Base-by-base conservation (phyloP, 1,140 invertebrate genomes). In the Chlorops oryzae region DNA sequence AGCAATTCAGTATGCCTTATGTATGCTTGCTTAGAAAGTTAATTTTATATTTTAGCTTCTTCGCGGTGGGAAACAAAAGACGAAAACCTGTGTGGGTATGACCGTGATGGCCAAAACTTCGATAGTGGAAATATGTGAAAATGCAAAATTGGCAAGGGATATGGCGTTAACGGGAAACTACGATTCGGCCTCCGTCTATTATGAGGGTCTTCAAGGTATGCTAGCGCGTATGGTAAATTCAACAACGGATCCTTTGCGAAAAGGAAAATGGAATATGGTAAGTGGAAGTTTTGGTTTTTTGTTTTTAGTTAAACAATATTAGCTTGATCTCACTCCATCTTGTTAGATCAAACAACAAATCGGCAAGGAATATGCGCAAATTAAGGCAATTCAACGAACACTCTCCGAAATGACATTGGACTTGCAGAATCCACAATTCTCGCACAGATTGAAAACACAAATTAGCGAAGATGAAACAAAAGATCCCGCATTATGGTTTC, bases 151-250 rank as follows among this genome's bases (percentile, higher is more conserved):
- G 66, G 94, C 90, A 27, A 79, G 95, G 59, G 93, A 98, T 77
- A 92, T 90, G 85, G 90, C 92, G 47, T 76, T 97, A 53, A 85
- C 91, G 65, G 93, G 94, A 6, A 96, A 96, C 73, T 98, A 98
- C 71, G 94, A 97, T 63, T 90, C 89, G 49, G 88, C 93, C 10
- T 79, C 85, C 59, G 90, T 97, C 40, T 97, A 96, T 75, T 98
- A 96, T 72, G 89, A 96, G 75, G 90, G 92, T 41, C 88, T 92
- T 4, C 88, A 92, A 62, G 83, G 66, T 13, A 59, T 72, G 53
- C 46, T 72, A 15, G 58, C 54, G 82, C 78, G 95, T 22, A 79
- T 96, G 37, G 77, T 70, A 5, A 65, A 82, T 15, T 86, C 83
- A 32, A 90, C 93, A 39, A 85, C 80, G 13, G 92, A 84, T 73